These are phyloP conservation scores for Ennomos quercinarius DNA, from an alignment of 2,888 invertebrate genomes.

Conservation along the genomic window DNA sequence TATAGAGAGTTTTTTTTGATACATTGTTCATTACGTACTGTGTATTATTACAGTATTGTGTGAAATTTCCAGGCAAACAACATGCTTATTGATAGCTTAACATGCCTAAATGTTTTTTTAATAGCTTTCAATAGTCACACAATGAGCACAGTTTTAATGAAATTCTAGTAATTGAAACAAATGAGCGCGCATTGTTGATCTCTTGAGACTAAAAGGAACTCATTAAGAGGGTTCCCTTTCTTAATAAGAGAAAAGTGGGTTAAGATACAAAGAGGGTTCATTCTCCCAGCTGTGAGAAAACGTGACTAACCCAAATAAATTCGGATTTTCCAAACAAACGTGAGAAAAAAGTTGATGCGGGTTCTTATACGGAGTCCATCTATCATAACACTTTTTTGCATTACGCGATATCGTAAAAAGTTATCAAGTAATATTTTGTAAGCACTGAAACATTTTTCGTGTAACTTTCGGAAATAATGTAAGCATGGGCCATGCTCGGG, in stretches of 20 bases:
- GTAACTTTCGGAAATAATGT: constrained; percentile 41
- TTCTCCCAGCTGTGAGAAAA: constrained; percentile 60
- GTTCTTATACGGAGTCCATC: constrained; percentile 26
- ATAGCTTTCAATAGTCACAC: background rate
- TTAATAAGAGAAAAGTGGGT: constrained; percentile 57
- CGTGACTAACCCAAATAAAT: constrained; percentile 58
- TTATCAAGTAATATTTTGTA: constrained; percentile 38
- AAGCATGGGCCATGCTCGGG: constrained; percentile 41
- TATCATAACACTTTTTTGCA: constrained; percentile 34
- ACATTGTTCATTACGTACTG: background rate
- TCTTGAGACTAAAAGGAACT: constrained; percentile 67
- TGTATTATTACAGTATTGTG: constrained; percentile 3
- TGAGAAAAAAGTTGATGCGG: constrained; percentile 21
- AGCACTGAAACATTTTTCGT: constrained; percentile 33
- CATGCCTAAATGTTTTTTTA: background rate
- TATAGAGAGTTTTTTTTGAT: no score
- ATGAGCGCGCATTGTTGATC: constrained; percentile 66
- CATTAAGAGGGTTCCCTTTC: constrained; percentile 67
- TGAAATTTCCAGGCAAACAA: background rate
- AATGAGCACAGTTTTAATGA: constrained; percentile 40
- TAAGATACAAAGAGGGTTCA: constrained; percentile 63
- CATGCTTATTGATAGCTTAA: no score
- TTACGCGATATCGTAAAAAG: constrained; percentile 34
- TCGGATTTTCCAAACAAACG: constrained; percentile 38
- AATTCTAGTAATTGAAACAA: constrained; percentile 53